These are phyloP conservation scores for Stenolophus ochropezus DNA, from an alignment of 2,888 invertebrate genomes.

Conservation along the genomic window DNA sequence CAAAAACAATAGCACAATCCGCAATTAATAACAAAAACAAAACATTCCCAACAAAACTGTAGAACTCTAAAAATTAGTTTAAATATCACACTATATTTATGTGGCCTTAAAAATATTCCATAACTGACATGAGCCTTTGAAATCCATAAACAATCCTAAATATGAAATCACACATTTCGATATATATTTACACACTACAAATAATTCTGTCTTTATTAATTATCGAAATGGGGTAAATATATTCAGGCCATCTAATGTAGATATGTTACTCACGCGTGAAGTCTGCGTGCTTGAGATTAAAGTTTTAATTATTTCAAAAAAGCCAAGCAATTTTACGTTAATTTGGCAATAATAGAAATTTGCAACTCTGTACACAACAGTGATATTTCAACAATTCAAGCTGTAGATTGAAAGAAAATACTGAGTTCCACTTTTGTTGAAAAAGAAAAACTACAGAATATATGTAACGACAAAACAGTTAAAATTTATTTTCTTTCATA, in stretches of 20 bases:
- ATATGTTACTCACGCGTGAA: constrained; percentile 21
- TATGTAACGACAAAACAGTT: constrained; percentile 45
- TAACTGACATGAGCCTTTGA: constrained; percentile 3
- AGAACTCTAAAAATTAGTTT: constrained; percentile 46
- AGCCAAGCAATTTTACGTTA: constrained; percentile 41
- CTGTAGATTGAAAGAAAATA: constrained; percentile 21
- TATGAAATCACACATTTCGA: constrained; percentile 17
- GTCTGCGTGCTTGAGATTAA: neutral
- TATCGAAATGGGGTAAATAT: neutral
- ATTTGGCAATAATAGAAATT: constrained; percentile 40
- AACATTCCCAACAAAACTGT: constrained; percentile 51
- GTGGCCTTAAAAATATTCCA: constrained; percentile 39
- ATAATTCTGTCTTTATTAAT: neutral
- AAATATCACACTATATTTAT: constrained; percentile 39
- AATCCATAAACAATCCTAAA: constrained; percentile 10
- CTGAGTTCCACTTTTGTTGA: constrained; percentile 52
- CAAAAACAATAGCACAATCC: constrained; percentile 44
- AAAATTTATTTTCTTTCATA: constrained; percentile 56
- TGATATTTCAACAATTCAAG: constrained; percentile 35
- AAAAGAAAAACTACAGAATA: constrained; percentile 46
- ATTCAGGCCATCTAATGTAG: constrained; percentile 35
- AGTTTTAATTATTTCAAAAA: constrained; percentile 19
- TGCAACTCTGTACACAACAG: constrained; percentile 60
- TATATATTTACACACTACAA: neutral
- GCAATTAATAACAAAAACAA: constrained; percentile 40